Evolutionary conservation across 2,797 vertebrate genomes (phyloP), one percentile per base, ranked within the genome.

Genomic region (Otolemur crassicaudatus): DNA sequence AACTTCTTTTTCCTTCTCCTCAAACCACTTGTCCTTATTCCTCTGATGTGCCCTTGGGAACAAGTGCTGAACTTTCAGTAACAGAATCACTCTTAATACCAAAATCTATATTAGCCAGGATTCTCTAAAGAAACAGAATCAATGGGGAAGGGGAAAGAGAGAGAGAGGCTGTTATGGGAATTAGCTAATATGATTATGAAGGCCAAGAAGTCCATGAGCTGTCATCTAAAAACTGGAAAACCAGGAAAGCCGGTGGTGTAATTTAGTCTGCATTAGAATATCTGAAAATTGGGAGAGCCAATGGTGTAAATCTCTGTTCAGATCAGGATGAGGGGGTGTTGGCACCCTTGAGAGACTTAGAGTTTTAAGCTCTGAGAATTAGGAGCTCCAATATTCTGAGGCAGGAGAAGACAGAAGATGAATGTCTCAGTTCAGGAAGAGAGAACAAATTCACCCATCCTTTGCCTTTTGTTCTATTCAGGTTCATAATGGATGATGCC

Each of bases 101-200:
- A 49, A 87, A 87, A 37, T 81, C 19, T 87, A 23, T 37, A 56
- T 80, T 49, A 19, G 9, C 46, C 25, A 90, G 60, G 34, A 87
- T 65, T 56, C 27, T 73, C 34, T 37, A 91, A 34, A 91, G 19
- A 79, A 65, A 49, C 34, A 86, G 34, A 81, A 84, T 22, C 80
- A 56, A 40, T 72, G 3, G 7, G 29, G 3, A 27, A 2, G 40
- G 25, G 31, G 7, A 3, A 2, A 2, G 16, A 37, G 13, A 10
- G 7, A 34, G 7, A 56, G 2, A 58, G 23, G 27, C 29, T 40
- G 29, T 29, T 82, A 43, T 43, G 37, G 8, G 34, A 82, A 82
- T 61, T 82, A 11, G 14, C 34, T 43, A 25, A 29, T 40, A 23
- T 60, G 20, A 34, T 80, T 37, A 81, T 43, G 37, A 23, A 82